A percentile compares a stretch with the other conserved stretches of the same genome.
Conservation (phyloP, 1,140 invertebrate genomes). For the Penaeus chinensis region DNA sequence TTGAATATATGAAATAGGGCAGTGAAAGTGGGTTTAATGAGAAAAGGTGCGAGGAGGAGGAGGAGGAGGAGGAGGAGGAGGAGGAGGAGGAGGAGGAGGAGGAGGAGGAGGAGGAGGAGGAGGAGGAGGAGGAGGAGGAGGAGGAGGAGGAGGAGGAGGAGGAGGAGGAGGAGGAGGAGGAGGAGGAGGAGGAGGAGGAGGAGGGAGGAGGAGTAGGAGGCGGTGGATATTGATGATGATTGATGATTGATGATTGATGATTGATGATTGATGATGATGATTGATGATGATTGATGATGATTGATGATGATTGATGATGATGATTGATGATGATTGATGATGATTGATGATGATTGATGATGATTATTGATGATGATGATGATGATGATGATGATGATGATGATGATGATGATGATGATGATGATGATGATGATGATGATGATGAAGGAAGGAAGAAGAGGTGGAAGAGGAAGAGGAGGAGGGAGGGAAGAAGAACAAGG, state of each 20-base stretch:
- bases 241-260: no score
- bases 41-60: background rate
- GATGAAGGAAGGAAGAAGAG: background rate
- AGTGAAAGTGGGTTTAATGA: background rate
- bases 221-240: background rate
- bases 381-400: background rate
- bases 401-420: background rate
- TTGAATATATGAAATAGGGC: background rate
- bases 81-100: background rate
- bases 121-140: background rate
- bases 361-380: no score
- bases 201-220: background rate
- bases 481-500: background rate
- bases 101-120: background rate
- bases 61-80: background rate
- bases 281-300: no score
- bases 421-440: background rate
- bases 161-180: background rate
- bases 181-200: background rate
- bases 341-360: no score
- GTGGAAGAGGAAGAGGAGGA: background rate
- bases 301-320: no score
- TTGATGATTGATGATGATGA: no score
- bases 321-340: no score
- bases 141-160: background rate